A percentile compares a stretch with the other conserved stretches of the same genome.
These are phyloP conservation scores for Datnioides undecimradiatus DNA, from an alignment of 2,113 vertebrate species.

Conservation along the genomic window DNA sequence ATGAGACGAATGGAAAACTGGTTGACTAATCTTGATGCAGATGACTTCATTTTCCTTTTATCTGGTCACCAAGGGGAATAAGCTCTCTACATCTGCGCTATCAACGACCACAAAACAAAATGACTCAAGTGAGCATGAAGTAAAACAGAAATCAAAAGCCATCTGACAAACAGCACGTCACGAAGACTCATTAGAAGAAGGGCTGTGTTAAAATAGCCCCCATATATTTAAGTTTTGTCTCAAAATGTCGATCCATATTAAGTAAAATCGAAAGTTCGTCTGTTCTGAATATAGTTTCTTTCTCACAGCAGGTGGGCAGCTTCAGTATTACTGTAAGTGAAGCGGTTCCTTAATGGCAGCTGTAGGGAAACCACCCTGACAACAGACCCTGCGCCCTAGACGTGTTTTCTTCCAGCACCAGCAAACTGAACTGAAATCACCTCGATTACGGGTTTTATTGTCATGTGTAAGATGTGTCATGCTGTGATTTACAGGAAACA, in stretches of 20 bases:
- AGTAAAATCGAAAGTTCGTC: constrained; percentile 43
- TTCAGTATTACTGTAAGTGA: constrained; percentile 70
- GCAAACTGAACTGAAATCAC: constrained; percentile 6
- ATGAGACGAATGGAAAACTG: not conserved
- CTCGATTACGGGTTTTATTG: constrained; percentile 26
- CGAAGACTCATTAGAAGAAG: constrained; percentile 14
- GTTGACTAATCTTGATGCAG: not conserved
- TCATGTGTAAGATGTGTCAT: constrained; percentile 5
- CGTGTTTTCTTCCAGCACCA: constrained; percentile 4
- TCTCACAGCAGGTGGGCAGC: constrained; percentile 57
- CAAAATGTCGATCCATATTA: not conserved
- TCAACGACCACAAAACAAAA: constrained; percentile 8
- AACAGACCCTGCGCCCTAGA: not conserved
- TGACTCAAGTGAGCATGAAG: constrained; percentile 8
- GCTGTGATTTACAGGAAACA: constrained; percentile 51
- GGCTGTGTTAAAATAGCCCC: not conserved
- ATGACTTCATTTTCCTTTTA: not conserved
- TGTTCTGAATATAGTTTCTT: constrained; percentile 27
- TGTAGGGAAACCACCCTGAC: constrained; percentile 71
- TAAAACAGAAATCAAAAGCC: not conserved
- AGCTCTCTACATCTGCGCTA: not conserved
- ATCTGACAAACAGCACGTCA: constrained; percentile 8
- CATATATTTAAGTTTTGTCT: not conserved
- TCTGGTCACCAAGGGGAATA: not conserved
- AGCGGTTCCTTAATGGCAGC: constrained; percentile 51